Base-by-base conservation (phyloP, 53 echinoderm and acorn worm species). In the Apostichopus leukothele region DNA sequence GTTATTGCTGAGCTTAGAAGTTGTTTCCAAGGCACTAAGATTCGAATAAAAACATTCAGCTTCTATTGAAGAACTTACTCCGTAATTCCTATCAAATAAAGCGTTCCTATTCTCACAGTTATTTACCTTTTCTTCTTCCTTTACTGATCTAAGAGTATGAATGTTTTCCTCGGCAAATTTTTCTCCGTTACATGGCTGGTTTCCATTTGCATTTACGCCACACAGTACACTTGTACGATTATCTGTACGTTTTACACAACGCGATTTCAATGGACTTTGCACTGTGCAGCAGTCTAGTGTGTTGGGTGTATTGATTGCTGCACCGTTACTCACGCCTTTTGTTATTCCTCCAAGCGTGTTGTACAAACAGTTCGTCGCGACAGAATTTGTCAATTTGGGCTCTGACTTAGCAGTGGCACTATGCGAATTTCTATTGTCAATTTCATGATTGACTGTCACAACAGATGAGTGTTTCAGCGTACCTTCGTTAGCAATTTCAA, bases 321-420 rank as follows among this genome's bases (percentile, higher is more conserved):
- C 53, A 53, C 88, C 75, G 88, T 87, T 87, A 75, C 75, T 87
- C 88, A 75, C 74, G 88, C 18, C 88, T 87, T 18, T 87, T 87
- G 88, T 87, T 74, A 52, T 75, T 59, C 55, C 53, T 75, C 71
- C 75, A 87, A 20, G 53, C 88, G 88, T 87, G 88, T 74, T 75
- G 88, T 16, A 20, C 75, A 87, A 87, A 75, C 59, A 75, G 88
- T 74, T 18, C 52, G 88, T 87, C 85, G 67, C 85, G 13, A 51
- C 5, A 50, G 39, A 57, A 81, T 20, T 54, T 23, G 54, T n/a
- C 59, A 59, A 22, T 81, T 16, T 53, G 18, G 81, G 54, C 7
- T 10, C 19, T 54, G 57, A 53, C 81, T 81, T 54, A n/a, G 23
- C 7, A 19, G 59, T n/a, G 54, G 9, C 81, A 81, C 53, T 52